Evolutionary conservation across 2,797 vertebrate genomes (phyloP).

Genomic region (Rousettus madagascariensis): DNA sequence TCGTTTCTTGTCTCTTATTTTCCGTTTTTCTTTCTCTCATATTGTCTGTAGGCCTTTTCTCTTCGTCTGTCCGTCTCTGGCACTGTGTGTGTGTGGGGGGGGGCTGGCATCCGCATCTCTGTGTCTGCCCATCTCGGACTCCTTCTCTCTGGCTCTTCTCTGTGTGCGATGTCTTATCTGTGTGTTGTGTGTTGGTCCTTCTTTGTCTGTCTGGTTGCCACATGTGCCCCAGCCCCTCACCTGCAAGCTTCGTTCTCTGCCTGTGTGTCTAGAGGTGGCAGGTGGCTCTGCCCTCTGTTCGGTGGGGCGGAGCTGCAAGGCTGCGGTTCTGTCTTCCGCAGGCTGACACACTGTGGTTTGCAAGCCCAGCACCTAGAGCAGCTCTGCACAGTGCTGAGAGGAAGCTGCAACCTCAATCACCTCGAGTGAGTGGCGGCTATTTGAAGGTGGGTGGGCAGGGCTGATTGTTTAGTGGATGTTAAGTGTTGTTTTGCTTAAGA

Average conservation of each 20-base stretch:
- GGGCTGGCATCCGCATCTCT: too few species aligned
- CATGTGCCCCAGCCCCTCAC: fast-evolving
- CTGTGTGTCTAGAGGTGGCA: background rate
- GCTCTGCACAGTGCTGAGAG: constrained; percentile 83
- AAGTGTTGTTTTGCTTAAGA: background rate
- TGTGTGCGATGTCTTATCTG: background rate
- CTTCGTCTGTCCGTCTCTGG: background rate
- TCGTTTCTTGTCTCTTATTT: background rate
- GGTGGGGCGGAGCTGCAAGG: fast-evolving
- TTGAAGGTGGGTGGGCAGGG: background rate
- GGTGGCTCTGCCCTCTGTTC: fast-evolving
- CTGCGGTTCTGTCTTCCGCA: constrained; percentile 47
- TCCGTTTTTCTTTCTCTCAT: background rate
- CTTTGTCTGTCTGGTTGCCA: background rate
- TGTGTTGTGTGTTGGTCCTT: background rate
- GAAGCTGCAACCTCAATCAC: constrained; percentile 74
- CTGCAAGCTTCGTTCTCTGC: background rate
- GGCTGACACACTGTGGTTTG: constrained; percentile 84
- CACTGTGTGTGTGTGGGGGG: background rate
- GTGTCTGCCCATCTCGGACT: background rate
- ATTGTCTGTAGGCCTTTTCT: background rate
- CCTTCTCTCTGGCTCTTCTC: background rate
- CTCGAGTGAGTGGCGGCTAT: constrained; percentile 88
- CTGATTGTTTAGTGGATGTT: fast-evolving
- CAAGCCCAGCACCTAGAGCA: constrained; percentile 77